phyloP scores from a whole-genome alignment of 2,113 vertebrate genomes.

The Beaufortia kweichowensis region DNA sequence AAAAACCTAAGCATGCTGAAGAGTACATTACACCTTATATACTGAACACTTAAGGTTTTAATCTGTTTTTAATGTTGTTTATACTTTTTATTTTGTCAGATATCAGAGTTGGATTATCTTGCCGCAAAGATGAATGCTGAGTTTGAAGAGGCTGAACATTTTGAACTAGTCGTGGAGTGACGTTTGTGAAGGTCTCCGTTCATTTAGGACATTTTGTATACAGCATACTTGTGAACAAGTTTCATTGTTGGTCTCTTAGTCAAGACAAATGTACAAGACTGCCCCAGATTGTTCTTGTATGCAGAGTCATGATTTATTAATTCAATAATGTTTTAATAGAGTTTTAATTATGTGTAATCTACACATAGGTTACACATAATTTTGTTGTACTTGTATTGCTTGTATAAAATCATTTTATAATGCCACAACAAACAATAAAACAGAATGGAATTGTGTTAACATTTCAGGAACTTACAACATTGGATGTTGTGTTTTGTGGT shows the following conservation, averaged over 20 bases:
- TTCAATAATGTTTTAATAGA: too few species aligned
- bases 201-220: neutral
- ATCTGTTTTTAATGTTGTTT: neutral
- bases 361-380: too few species aligned
- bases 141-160: conserved; percentile 84
- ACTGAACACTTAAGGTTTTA: neutral
- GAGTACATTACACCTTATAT: too few species aligned
- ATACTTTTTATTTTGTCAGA: conserved; percentile 53
- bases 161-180: conserved; percentile 84
- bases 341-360: too few species aligned
- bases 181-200: neutral
- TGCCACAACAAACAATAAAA: neutral
- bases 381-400: neutral
- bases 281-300: neutral
- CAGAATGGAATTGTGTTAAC: neutral
- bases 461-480: too few species aligned
- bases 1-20: too few species aligned
- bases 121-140: conserved; percentile 85
- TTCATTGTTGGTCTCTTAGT: neutral
- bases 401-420: neutral
- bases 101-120: conserved; percentile 78
- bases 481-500: too few species aligned
- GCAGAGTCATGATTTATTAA: neutral
- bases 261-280: too few species aligned
- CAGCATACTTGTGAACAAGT: neutral